Conservation (phyloP, 2,113 vertebrate species). For the Sisor rabdophorus region DNA sequence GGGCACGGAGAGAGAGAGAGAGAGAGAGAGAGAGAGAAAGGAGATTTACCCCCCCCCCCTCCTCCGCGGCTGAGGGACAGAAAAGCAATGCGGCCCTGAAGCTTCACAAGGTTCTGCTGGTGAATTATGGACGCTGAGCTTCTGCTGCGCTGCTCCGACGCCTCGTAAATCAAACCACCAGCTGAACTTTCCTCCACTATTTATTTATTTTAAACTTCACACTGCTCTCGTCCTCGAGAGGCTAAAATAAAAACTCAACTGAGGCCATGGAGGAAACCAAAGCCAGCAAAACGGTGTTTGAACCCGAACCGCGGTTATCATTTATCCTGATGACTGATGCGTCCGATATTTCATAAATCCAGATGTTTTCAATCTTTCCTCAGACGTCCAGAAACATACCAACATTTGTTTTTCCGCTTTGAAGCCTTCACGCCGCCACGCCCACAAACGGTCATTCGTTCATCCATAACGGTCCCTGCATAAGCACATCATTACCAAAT, state of each 20-base stretch:
- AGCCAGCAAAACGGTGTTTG: not conserved
- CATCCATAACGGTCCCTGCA: not conserved
- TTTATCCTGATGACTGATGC: not conserved
- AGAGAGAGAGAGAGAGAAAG: conserved; percentile 12
- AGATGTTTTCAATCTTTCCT: not conserved
- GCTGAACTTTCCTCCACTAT: conserved; percentile 40
- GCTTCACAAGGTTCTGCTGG: conserved; percentile 39
- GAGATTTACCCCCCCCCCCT: conserved; percentile 44
- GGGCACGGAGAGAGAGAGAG: too few species aligned
- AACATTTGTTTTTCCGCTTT: not conserved
- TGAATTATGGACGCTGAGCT: conserved; percentile 54
- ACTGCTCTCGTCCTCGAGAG: conserved; percentile 24
- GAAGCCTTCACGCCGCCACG: not conserved
- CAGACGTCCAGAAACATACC: not conserved
- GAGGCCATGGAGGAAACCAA: not conserved
- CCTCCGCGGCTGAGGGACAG: conserved; percentile 43
- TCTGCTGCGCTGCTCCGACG: conserved; percentile 43
- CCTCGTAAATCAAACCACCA: conserved; percentile 43
- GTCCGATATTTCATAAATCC: not conserved
- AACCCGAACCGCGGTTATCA: not conserved
- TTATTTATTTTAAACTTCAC: conserved; percentile 18
- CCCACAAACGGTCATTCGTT: not conserved
- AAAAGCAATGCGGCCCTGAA: conserved; percentile 51
- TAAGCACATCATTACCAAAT: not conserved
- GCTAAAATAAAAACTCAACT: not conserved